Base-by-base conservation (phyloP, 2,797 vertebrate genomes). In the Gobionotothen gibberifrons region DNA sequence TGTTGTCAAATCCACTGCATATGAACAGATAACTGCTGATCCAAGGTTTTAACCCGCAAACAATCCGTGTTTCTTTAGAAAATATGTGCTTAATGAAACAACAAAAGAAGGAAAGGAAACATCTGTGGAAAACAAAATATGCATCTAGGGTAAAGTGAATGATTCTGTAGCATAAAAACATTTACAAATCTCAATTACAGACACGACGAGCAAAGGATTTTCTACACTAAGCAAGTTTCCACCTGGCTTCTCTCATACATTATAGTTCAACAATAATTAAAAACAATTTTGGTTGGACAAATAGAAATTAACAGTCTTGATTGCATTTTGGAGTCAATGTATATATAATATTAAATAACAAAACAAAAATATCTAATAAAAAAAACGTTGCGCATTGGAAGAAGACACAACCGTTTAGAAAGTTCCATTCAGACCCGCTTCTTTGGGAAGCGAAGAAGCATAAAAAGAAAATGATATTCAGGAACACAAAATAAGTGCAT, bases 281-380 rank as follows among this genome's bases (percentile, higher is more conserved):
- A 89, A 93, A 94, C 84, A 85, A 95, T 94, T 95, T 95, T 94
- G 94, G 94, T 95, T 94, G 94, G 93, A 95, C 94, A 95, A 93
- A 94, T 94, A 95, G 87, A 95, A 95, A 95, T 95, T 93, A 95
- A 95, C 95, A 95, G 95, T 95, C 93, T 95, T 94, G 94, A 95
- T 95, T 95, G 94, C 94, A 95, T 95, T 94, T 94, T 93, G 93
- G 93, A 95, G 92, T 94, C 89, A 93, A 93, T 93, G 93, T 91
- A 92, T 90, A 93, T 92, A 93, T 90, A 94, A 93, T 93, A 93
- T 95, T 95, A 95, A 95, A 95, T 94, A 95, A 95, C 90, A 92
- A 91, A 93, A 93, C 76, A 85, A 81, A 82, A 83, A 83, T 13
- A 85, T 84, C 74, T 83, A 88, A 90, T 86, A 88, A 87, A 89